Evolutionary conservation across 2,797 vertebrate species (phyloP).

Genomic region (Enoplosus armatus): DNA sequence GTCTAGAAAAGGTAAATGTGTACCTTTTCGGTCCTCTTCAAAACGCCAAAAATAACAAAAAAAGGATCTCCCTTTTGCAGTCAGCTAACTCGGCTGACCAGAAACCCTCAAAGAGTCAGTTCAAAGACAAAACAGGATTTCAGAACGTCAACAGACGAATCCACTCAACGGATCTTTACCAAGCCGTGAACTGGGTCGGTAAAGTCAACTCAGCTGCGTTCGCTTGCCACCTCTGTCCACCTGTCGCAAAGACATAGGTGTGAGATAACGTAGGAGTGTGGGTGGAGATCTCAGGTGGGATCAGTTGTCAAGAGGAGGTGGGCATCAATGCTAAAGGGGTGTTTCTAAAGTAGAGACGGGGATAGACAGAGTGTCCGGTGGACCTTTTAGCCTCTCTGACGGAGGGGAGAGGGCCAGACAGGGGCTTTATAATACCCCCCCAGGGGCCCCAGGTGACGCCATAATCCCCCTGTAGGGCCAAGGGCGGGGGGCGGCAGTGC

Average conservation of each 20-base stretch:
- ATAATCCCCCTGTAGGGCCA: slow-evolving; percentile 81
- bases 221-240: slow-evolving; percentile 76
- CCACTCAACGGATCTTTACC: slow-evolving; percentile 66
- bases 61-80: slow-evolving; percentile 54
- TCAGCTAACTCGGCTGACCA: slow-evolving; percentile 61
- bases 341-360: slow-evolving; percentile 76
- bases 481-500: slow-evolving; percentile 63
- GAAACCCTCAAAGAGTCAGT: slow-evolving; percentile 48
- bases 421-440: slow-evolving; percentile 86
- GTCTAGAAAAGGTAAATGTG: slow-evolving; percentile 55
- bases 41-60: slow-evolving; percentile 50
- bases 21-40: slow-evolving; percentile 66
- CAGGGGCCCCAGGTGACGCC: slow-evolving; percentile 83
- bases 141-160: slow-evolving; percentile 60
- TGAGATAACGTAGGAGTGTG: slow-evolving; percentile 61
- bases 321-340: slow-evolving; percentile 77
- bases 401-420: slow-evolving; percentile 82
- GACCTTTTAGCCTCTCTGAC: slow-evolving; percentile 87
- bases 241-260: slow-evolving; percentile 83
- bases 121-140: slow-evolving; percentile 48
- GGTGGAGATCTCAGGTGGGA: slow-evolving; percentile 67
- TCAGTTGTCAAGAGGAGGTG: slow-evolving; percentile 77
- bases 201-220: slow-evolving; percentile 73
- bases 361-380: slow-evolving; percentile 80
- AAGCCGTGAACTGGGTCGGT: slow-evolving; percentile 51